Evolutionary conservation across 2,797 vertebrate genomes (phyloP), one percentile per base, ranked within the genome.

Genomic region (Buphagus erythrorhynchus): DNA sequence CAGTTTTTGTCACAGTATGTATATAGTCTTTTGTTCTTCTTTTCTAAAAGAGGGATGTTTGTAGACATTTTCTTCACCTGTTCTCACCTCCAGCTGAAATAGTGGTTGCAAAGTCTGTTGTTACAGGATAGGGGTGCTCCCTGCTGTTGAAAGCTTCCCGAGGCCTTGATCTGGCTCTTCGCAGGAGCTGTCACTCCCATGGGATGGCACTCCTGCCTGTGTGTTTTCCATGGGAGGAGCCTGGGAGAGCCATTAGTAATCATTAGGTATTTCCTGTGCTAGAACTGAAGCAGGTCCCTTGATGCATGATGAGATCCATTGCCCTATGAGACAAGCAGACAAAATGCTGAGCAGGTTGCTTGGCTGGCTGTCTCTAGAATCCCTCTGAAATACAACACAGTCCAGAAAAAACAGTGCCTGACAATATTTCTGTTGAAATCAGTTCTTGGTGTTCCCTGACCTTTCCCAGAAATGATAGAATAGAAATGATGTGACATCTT

Each of bases 1-100:
- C 99, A 6, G 99, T 99, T 92, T 99, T 99, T 95, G 96, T 99
- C 96, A 99, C 99, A 66, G 99, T 99, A 98, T 97, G 99, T 98
- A 90, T 91, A 87, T 49, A 36, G 58, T 42, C 51, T 89, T 89
- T 88, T 77, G 15, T 90, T 93, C 76, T 79, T 86, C 5, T 22
- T 86, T 86, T 85, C 73, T 51, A 48, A 75, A 65, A 54, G 46
- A 58, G 45, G 61, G 40, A 6, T 61, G 65, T 95, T 58, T 67
- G 18, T 6, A 63, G 61, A 58, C 6, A 0, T 54, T 82, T 79
- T 57, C 68, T 54, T 93, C 63, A 57, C 26, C 17, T 46, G 9
- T 74, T 74, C 59, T 80, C 61, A 20, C 31, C 45, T 62, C 51
- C 62, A 61, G 46, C 78, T 75, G 42, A 57, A 85, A 13, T 1